A percentile compares a stretch with the other conserved stretches of the same genome.
phyloP scores from a whole-genome alignment of 1,140 invertebrate genomes.

The Cherax quadricarinatus region DNA sequence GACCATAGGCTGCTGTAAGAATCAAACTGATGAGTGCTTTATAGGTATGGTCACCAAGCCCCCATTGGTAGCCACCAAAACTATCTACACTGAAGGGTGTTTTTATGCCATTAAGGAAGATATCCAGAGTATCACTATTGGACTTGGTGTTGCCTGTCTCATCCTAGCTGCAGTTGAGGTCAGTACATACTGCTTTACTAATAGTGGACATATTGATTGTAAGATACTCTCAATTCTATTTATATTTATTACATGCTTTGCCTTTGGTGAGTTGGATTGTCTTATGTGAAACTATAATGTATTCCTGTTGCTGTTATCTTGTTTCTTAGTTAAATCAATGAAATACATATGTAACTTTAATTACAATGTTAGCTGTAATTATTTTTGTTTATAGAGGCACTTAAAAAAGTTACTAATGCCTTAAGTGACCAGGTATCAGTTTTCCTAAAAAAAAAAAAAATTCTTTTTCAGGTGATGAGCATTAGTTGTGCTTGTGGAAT shows the following conservation, averaged over 20 bases:
- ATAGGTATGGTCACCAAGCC: neutral
- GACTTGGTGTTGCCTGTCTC: conserved; percentile 45
- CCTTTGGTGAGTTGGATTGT: too few species aligned
- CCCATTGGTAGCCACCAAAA: neutral
- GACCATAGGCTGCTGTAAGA: conserved; percentile 26
- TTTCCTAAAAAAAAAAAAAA: too few species aligned
- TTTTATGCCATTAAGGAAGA: conserved; percentile 32
- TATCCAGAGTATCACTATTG: conserved; percentile 28
- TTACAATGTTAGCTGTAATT: neutral
- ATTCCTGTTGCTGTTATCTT: too few species aligned
- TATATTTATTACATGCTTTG: too few species aligned
- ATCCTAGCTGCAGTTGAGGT: conserved; percentile 63
- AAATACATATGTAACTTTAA: neutral
- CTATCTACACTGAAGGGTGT: conserved; percentile 52
- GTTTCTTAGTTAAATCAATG: too few species aligned
- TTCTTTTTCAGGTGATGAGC: conserved; percentile 33
- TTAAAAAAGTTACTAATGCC: too few species aligned
- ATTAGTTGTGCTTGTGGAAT: conserved; percentile 54
- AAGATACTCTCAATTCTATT: too few species aligned
- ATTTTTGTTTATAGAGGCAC: too few species aligned
- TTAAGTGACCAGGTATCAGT: too few species aligned
- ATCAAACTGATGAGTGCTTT: neutral
- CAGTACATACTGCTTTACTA: neutral
- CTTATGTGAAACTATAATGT: too few species aligned
- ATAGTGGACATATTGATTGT: too few species aligned